Base-by-base conservation (phyloP, 1,140 invertebrate species). In the Melanaphis sacchari region DNA sequence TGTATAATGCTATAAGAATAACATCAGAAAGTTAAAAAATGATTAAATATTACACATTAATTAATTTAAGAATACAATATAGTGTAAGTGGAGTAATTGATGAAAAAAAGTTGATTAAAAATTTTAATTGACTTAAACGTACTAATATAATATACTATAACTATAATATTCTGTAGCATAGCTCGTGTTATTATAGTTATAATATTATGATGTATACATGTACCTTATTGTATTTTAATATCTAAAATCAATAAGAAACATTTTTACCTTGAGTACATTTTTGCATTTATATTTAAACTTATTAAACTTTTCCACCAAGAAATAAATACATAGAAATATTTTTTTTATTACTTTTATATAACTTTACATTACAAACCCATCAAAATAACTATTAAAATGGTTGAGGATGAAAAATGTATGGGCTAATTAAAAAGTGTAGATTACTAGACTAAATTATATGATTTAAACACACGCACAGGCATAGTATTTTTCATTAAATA, bases 371-470 rank as follows among this genome's bases (percentile, higher is more conserved):
- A 91, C 76, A n/a, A 91, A 76, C 43, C 59, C 40, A 91, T 91
- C 90, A 91, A 91, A 91, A 41, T 31, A 52, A 54, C 88, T 38
- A 54, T 89, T 89, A 54, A 89, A 89, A 54, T 22, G 4, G 26
- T 36, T 91, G 7, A 49, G 41, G n/a, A 26, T 66, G 40, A 66
- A 76, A 76, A 76, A 76, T 91, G 24, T 43, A 89, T 8, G 26
- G 90, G 40, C 76, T 91, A 76, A 91, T 91, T 91, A 91, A 91
- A 91, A 91, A 43, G 31, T 59, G 89, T 52, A 40, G 38, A 38
- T 52, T 40, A 54, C 46, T 15, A 46, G 46, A 46, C 46, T 49
- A 11, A 9, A 66, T n/a, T 66, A 15, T 43, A 81, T 22, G 52
- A 76, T 91, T 91, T 66, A 43, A 91, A 59, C 31, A n/a, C 52